A percentile compares a stretch with the other conserved stretches of the same genome.
Evolutionary conservation across 2,113 vertebrate species (phyloP).

Genomic region (Dolichallabes microphthalmus): DNA sequence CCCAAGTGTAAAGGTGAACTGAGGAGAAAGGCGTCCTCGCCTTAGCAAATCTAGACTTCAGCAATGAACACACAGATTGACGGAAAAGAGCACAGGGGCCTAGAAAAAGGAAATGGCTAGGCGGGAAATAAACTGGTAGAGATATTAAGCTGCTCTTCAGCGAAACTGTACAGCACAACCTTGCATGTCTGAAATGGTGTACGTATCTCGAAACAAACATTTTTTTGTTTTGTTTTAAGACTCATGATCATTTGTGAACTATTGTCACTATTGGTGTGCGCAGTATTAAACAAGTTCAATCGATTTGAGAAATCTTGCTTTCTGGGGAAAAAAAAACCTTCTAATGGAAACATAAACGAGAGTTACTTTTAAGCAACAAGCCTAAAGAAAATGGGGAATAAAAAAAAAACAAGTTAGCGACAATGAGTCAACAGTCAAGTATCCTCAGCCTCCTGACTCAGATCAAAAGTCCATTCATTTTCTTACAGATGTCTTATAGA

Average conservation of each 20-base stretch:
- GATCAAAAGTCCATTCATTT: not conserved
- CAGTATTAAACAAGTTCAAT: not conserved
- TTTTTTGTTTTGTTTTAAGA: not conserved
- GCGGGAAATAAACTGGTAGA: constrained; percentile 11
- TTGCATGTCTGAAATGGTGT: not conserved
- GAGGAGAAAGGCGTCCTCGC: constrained; percentile 75
- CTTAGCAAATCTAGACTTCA: constrained; percentile 98
- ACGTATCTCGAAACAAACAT: not conserved
- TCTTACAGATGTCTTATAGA: not conserved
- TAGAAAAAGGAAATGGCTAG: not conserved
- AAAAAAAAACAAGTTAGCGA: not conserved
- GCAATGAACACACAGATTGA: constrained; percentile 85
- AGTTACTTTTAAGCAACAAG: not conserved
- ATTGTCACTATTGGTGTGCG: not conserved
- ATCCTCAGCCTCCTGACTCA: not conserved
- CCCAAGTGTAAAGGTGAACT: constrained; percentile 56
- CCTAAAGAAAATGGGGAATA: not conserved
- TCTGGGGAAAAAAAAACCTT: not conserved
- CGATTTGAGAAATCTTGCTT: not conserved
- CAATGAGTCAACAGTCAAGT: not conserved
- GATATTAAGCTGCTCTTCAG: not conserved
- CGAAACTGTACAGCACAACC: not conserved
- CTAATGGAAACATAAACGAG: not conserved
- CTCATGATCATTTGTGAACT: not conserved
- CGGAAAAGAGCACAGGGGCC: constrained; percentile 56